These are phyloP conservation scores for Chloroceryle aenea DNA, from an alignment of 2,113 vertebrate genomes.

Conservation along the genomic window DNA sequence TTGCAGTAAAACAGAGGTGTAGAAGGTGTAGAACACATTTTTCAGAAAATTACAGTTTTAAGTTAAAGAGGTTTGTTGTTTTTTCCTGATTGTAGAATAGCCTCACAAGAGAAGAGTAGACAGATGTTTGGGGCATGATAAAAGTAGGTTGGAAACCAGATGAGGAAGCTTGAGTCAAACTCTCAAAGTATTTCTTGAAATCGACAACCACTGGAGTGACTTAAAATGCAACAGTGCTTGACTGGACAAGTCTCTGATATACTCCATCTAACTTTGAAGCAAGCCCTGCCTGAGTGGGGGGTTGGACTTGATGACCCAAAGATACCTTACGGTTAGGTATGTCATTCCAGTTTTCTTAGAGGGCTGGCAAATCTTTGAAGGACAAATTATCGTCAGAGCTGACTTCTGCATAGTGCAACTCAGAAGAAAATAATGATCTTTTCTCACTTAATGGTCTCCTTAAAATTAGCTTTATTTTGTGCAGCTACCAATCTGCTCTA, in stretches of 20 bases:
- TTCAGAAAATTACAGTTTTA: neutral
- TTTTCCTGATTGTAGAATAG: neutral
- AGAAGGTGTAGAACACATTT: neutral
- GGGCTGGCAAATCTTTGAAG: neutral
- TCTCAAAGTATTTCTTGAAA: neutral
- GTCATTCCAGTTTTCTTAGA: neutral
- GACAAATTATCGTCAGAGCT: neutral
- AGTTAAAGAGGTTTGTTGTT: neutral
- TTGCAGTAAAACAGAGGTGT: neutral
- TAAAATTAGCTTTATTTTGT: neutral
- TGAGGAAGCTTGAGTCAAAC: neutral
- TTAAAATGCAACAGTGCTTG: neutral
- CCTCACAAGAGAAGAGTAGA: neutral
- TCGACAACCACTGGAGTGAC: neutral
- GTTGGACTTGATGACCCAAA: neutral
- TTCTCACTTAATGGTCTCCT: neutral
- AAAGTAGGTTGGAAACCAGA: neutral
- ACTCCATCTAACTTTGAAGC: neutral
- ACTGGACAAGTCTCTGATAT: neutral
- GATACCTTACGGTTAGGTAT: neutral
- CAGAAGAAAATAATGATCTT: neutral
- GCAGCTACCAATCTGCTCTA: neutral
- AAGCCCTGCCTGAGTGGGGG: neutral
- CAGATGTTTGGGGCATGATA: neutral
- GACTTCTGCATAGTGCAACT: neutral